Evolutionary conservation across 2,888 invertebrate species (phyloP).

Genomic region (Dicranocentrus wangi): DNA sequence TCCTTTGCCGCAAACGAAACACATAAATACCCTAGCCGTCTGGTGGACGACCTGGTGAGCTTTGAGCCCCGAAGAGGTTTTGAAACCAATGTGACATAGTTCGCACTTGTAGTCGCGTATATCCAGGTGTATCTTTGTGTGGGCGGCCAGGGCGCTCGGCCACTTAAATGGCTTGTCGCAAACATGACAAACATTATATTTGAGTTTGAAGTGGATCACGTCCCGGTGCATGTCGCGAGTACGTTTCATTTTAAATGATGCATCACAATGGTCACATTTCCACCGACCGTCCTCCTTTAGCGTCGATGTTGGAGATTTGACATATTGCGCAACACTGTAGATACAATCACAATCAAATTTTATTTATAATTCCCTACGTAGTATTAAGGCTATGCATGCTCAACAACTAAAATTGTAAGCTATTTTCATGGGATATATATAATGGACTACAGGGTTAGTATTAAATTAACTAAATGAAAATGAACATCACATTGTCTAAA

Average conservation of each 20-base stretch:
- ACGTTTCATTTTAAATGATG: slow-evolving; percentile 71
- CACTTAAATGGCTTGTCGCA: slow-evolving; percentile 71
- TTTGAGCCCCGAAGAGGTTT: slow-evolving; percentile 71
- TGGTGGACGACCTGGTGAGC: slow-evolving; percentile 71
- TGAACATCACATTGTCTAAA: neutral
- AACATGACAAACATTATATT: slow-evolving; percentile 69
- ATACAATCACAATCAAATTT: too few relatives aligned
- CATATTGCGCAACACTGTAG: slow-evolving; percentile 65
- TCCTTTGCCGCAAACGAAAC: slow-evolving; percentile 69
- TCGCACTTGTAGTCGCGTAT: slow-evolving; percentile 71
- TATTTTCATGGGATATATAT: too few relatives aligned
- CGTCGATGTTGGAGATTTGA: slow-evolving; percentile 66
- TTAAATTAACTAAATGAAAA: neutral
- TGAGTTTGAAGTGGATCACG: slow-evolving; percentile 70
- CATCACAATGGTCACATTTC: slow-evolving; percentile 72
- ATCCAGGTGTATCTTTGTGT: slow-evolving; percentile 70
- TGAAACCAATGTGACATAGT: slow-evolving; percentile 70
- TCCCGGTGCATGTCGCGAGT: slow-evolving; percentile 71
- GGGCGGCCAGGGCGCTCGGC: slow-evolving; percentile 69
- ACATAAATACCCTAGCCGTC: slow-evolving; percentile 68
- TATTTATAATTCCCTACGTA: too few relatives aligned
- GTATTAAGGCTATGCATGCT: too few relatives aligned
- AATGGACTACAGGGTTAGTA: too few relatives aligned
- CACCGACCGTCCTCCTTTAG: slow-evolving; percentile 68
- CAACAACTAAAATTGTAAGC: too few relatives aligned